Base-by-base conservation (phyloP, 2,797 vertebrate genomes). In the Sarcophilus harrisii region DNA sequence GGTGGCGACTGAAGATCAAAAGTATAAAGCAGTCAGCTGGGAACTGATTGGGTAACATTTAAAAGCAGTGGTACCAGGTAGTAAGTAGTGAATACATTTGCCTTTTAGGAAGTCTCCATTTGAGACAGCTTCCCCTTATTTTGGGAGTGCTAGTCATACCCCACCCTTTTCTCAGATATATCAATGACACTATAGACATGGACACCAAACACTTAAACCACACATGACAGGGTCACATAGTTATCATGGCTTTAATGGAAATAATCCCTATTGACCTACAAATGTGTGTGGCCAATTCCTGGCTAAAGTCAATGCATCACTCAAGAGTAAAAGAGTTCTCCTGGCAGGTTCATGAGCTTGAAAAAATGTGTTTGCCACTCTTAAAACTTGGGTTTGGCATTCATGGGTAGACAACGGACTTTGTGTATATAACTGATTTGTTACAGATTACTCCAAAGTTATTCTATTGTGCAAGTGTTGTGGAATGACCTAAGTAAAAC, bases 371-470 rank as follows among this genome's bases (percentile, higher is more conserved):
- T 96, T 9, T 92, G 54, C 92, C 60, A 0, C 93, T 97, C 91
- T 57, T 94, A 96, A 92, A 95, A 91, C 91, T 21, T 0, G 97
- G 93, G 32, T 90, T 32, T 73, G 92, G 87, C 52, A 89, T 92
- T 90, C 58, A 1, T 55, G 18, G 94, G 90, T 87, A 94, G 73
- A 91, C 52, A 92, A 62, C 95, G 52, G 92, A 62, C 57, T 28
- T 55, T 14, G 62, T 95, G 38, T 49, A 45, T 97, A 91, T 96
- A 97, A 97, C 21, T 93, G 81, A 96, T 93, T 97, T 96, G 94
- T 96, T 94, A 97, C 95, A 97, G 96, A 94, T 54, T 57, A 18
- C 66, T 81, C 94, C 92, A 91, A 95, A 95, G 45, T 95, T 94
- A 55, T 57, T 28, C 94, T 96, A 1, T 28, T 91, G n/a, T 60